Evolutionary conservation across 2,113 vertebrate species (phyloP).

Genomic region (Brachypteracias leptosomus): DNA sequence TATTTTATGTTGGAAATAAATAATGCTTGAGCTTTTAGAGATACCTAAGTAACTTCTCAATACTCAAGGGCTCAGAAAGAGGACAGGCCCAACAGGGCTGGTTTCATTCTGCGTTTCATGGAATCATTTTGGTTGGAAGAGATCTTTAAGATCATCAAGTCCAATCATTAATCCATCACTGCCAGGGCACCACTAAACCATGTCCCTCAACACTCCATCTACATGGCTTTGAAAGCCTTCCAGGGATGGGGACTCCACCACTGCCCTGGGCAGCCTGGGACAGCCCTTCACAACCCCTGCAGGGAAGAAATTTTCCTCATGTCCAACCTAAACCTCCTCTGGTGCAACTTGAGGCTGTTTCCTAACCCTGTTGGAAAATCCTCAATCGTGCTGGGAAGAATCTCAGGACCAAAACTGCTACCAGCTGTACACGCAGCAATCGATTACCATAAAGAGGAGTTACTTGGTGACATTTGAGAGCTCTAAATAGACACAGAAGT

Average conservation of each 20-base stretch:
- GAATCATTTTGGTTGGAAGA: not conserved
- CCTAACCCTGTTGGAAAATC: not conserved
- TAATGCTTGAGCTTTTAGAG: not conserved
- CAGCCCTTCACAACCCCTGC: not conserved
- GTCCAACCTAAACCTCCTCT: too few species aligned
- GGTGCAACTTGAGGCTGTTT: not conserved
- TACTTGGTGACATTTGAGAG: not conserved
- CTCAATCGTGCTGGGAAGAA: not conserved
- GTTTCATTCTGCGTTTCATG: not conserved
- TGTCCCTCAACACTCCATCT: not conserved
- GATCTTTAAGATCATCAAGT: not conserved
- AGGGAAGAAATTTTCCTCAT: not conserved
- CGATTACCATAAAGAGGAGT: not conserved
- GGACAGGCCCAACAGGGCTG: not conserved
- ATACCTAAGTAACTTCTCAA: not conserved
- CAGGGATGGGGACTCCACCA: too few species aligned
- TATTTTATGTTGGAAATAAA: not conserved
- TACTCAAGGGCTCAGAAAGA: not conserved
- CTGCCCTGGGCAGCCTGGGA: not conserved
- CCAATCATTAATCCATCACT: not conserved
- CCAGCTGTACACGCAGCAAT: not conserved
- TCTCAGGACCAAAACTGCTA: not conserved
- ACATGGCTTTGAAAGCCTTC: not conserved
- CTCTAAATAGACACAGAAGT: not conserved
- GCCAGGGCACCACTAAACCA: not conserved